These are phyloP conservation scores for Melanerpes aurifrons DNA, from an alignment of 2,113 vertebrate species.

Conservation along the genomic window DNA sequence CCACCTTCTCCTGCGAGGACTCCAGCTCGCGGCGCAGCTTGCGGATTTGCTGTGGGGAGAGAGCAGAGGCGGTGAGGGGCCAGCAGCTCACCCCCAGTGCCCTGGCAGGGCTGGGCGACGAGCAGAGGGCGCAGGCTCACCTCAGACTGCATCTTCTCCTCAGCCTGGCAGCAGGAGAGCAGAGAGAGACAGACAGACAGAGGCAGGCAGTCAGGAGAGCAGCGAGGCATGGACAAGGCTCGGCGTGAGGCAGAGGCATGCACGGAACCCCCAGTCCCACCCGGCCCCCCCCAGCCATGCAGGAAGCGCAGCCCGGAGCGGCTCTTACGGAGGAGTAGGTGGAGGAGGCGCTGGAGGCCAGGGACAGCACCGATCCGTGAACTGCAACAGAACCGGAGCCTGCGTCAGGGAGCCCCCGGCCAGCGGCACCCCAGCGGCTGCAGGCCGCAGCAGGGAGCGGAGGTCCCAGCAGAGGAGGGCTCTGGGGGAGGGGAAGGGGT, in stretches of 20 bases:
- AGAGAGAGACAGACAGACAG: conserved; percentile 79
- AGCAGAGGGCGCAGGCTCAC: conserved; percentile 70
- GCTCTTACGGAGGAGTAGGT: conserved; percentile 94
- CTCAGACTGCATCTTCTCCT: conserved; percentile 98
- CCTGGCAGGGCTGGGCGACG: not conserved
- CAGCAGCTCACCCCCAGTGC: fast-evolving
- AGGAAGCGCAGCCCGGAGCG: not conserved
- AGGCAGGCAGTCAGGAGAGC: conserved; percentile 62
- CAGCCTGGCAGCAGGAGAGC: conserved; percentile 83
- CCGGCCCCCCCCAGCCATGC: not conserved
- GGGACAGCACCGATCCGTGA: conserved; percentile 92
- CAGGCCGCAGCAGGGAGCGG: not conserved
- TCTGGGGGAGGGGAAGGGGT: not conserved
- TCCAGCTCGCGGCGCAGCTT: conserved; percentile 93
- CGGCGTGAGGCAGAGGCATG: not conserved
- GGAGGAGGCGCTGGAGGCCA: conserved; percentile 94
- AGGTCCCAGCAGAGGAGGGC: not conserved
- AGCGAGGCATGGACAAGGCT: conserved; percentile 35
- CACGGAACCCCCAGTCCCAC: conserved; percentile 1
- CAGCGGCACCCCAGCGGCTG: not conserved
- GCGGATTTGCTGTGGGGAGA: conserved; percentile 88
- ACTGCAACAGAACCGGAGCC: conserved; percentile 81
- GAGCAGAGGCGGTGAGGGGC: not conserved
- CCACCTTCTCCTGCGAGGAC: conserved; percentile 96
- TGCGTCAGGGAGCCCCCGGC: not conserved